phyloP scores from a whole-genome alignment of 2,113 vertebrate genomes.

The Pedetes capensis region DNA sequence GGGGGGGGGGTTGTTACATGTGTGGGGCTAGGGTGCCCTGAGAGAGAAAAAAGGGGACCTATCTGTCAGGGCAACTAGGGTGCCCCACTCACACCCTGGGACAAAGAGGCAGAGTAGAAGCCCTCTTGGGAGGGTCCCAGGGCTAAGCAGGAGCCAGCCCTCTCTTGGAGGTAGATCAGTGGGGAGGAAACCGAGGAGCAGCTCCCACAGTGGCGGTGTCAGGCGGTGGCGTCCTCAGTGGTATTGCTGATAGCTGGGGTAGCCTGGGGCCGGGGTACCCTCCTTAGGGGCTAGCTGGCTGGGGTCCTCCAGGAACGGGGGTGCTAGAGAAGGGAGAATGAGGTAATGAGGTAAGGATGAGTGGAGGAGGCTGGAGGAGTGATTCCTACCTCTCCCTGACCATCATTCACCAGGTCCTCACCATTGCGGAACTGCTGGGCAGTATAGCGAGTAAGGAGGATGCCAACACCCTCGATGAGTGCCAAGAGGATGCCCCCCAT shows the following conservation, averaged over 20 bases:
- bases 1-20: slow-evolving; percentile 48
- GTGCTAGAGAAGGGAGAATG: slow-evolving; percentile 77
- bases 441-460: slow-evolving; percentile 92
- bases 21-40: slow-evolving; percentile 53
- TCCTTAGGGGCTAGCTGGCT: slow-evolving; percentile 87
- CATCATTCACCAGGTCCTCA: slow-evolving; percentile 76
- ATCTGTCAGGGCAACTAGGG: slow-evolving; percentile 52
- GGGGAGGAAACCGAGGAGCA: slow-evolving; percentile 26
- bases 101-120: background rate
- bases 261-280: slow-evolving; percentile 67
- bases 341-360: background rate
- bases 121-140: slow-evolving; percentile 49
- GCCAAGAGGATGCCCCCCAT: slow-evolving; percentile 92
- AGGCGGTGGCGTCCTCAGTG: slow-evolving; percentile 73
- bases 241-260: slow-evolving; percentile 82
- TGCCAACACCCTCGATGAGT: slow-evolving; percentile 91
- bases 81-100: slow-evolving; percentile 38
- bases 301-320: slow-evolving; percentile 88
- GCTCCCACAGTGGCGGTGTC: slow-evolving; percentile 46
- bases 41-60: slow-evolving; percentile 42
- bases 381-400: background rate
- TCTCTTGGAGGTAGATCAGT: slow-evolving; percentile 74
- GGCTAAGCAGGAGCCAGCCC: slow-evolving; percentile 62
- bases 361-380: background rate
- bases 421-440: slow-evolving; percentile 92